Conservation (phyloP, 2,113 vertebrate genomes). For the Australoheros scitulus region DNA sequence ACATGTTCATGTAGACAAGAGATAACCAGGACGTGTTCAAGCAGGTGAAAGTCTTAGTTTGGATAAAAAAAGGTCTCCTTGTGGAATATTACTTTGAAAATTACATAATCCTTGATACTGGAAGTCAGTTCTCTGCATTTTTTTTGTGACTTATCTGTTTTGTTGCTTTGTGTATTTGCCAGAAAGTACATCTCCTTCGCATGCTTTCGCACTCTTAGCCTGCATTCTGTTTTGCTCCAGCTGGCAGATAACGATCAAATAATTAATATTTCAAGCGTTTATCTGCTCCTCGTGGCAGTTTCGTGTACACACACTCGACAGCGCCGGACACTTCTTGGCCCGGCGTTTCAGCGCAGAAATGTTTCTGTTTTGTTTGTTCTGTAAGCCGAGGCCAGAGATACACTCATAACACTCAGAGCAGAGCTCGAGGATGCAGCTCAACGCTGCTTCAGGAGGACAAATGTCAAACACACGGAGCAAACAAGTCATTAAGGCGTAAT, state of each 20-base stretch:
- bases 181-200: background rate
- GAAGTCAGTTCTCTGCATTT: background rate
- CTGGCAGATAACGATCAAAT: constrained; percentile 56
- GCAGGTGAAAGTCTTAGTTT: constrained; percentile 21
- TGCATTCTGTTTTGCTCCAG: constrained; percentile 32
- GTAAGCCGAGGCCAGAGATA: background rate
- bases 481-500: constrained; percentile 23
- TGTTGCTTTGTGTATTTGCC: background rate
- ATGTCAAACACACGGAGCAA: constrained; percentile 18
- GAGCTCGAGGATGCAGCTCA: background rate
- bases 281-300: constrained; percentile 58
- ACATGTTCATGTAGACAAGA: constrained; percentile 21
- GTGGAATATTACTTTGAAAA: background rate
- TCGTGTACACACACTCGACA: constrained; percentile 56
- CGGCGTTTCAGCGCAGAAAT: constrained; percentile 17
- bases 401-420: constrained; percentile 4
- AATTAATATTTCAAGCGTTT: constrained; percentile 59
- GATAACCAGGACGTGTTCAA: constrained; percentile 5
- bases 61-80: background rate
- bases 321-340: constrained; percentile 25
- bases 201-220: background rate
- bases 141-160: background rate
- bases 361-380: constrained; percentile 45
- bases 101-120: background rate
- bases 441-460: background rate